Evolutionary conservation across 2,888 invertebrate species (phyloP).

Genomic region (Sphaeridia pumilis): DNA sequence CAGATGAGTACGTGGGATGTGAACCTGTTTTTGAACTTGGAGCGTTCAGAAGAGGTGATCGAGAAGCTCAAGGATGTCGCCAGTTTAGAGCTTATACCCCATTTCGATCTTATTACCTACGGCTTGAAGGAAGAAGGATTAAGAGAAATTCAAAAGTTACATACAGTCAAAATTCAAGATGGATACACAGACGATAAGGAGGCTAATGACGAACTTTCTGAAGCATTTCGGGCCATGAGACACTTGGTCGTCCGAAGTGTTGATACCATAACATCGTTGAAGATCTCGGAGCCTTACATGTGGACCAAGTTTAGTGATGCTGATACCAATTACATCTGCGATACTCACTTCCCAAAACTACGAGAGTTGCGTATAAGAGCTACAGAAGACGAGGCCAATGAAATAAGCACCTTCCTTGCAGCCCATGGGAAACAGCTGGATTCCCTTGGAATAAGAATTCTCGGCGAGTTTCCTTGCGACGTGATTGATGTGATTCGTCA

Average conservation of each 20-base stretch:
- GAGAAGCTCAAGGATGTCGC: background rate
- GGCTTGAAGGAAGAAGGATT: background rate
- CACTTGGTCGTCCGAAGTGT: background rate
- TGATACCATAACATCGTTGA: background rate
- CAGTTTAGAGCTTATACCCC: background rate
- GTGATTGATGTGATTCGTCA: background rate
- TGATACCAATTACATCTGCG: background rate
- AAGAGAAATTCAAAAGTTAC: background rate
- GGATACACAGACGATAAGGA: no score
- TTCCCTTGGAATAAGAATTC: background rate
- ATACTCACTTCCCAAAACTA: background rate
- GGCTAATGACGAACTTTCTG: background rate
- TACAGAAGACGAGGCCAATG: background rate
- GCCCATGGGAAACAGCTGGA: background rate
- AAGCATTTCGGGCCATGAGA: no score
- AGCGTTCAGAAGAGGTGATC: no score
- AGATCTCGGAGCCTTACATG: background rate
- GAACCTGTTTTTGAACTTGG: no score
- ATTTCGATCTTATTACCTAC: background rate
- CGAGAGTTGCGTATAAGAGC: background rate
- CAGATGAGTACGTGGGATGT: background rate
- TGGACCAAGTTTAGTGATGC: background rate
- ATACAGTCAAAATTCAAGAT: background rate
- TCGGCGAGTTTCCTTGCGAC: background rate
- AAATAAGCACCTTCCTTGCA: background rate